Conservation (phyloP, 2,797 vertebrate genomes). For the Protonibea diacanthus region DNA sequence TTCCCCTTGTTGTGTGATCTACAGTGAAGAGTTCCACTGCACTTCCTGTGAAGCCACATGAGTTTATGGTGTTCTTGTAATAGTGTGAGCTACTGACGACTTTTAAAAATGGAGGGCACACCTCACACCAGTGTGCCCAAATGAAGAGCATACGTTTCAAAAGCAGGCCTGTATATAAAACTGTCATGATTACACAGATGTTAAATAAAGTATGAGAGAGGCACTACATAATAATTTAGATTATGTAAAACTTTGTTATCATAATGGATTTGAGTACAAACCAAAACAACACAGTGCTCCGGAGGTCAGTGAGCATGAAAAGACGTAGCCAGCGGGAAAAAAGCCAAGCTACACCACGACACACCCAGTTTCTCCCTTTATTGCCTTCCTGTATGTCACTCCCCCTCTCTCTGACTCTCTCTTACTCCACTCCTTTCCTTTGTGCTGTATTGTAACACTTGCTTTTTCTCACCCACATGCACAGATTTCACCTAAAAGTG, state of each 20-base stretch:
- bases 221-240: neutral
- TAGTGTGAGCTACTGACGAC: neutral
- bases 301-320: conserved; percentile 5
- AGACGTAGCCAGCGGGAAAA: conserved; percentile 7
- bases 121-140: neutral
- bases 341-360: conserved; percentile 26
- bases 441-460: neutral
- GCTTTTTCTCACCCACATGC: neutral
- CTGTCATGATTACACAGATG: neutral
- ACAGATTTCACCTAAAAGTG: conserved; percentile 7
- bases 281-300: neutral
- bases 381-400: conserved; percentile 22
- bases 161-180: neutral
- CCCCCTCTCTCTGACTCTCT: neutral
- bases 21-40: neutral
- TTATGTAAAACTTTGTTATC: neutral
- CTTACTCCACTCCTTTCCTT: neutral
- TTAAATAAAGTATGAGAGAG: neutral
- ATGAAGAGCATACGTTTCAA: neutral
- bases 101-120: too few species aligned
- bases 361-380: conserved; percentile 39
- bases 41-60: neutral
- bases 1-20: neutral
- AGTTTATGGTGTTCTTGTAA: neutral
- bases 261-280: neutral